These are phyloP conservation scores for Thamnophis sirtalis DNA, from an alignment of 2,113 vertebrate genomes.

Conservation along the genomic window DNA sequence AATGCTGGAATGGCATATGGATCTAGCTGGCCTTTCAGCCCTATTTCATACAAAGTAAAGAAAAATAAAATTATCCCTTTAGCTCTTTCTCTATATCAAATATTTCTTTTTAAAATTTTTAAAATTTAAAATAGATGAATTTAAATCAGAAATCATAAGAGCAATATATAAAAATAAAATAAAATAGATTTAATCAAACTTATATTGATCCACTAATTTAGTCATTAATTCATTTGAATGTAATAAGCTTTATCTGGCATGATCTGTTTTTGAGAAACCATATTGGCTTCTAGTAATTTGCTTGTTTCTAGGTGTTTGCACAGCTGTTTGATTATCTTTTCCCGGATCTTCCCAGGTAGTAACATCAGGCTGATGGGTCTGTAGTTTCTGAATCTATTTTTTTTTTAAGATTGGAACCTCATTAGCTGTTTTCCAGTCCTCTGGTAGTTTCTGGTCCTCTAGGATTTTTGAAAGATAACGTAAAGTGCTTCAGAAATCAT, in stretches of 20 bases:
- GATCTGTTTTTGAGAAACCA: not conserved
- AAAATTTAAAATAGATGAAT: too few relatives aligned
- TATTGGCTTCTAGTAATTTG: not conserved
- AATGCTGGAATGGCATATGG: not conserved
- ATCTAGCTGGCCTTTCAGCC: not conserved
- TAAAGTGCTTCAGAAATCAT: not conserved
- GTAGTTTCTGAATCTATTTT: not conserved
- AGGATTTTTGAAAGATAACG: not conserved
- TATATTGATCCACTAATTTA: not conserved
- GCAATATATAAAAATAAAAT: not conserved
- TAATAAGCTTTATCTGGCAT: not conserved
- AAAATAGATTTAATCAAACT: not conserved
- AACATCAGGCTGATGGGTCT: not conserved
- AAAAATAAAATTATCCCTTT: not conserved
- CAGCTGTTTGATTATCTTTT: not conserved
- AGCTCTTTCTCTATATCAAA: not conserved
- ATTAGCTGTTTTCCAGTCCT: not conserved
- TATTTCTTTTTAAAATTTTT: not conserved
- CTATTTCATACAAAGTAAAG: not conserved
- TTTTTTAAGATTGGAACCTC: not conserved
- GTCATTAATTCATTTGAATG: not conserved
- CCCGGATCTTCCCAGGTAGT: not conserved
- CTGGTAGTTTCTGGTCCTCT: not conserved
- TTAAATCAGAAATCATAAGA: not conserved
- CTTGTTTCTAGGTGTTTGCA: not conserved